Conservation (phyloP, 2,888 invertebrate genomes). For the Notodonta ziczac region DNA sequence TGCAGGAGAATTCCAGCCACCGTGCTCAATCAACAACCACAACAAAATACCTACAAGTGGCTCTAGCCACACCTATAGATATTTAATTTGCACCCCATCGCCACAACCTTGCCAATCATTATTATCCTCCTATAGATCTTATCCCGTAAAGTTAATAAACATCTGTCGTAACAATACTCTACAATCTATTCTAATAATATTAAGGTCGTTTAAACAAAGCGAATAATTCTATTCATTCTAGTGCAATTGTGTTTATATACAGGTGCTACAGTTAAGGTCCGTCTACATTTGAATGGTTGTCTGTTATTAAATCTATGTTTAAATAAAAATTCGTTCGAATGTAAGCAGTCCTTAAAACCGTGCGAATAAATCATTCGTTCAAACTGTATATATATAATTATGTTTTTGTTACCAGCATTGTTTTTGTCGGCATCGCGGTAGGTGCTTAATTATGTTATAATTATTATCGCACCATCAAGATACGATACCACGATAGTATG, state of each 20-base stretch:
- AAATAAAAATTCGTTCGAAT: not conserved
- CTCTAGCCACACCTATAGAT: not conserved
- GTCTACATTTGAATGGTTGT: slow-evolving; percentile 28
- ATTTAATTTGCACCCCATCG: not conserved
- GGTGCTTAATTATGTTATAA: not conserved
- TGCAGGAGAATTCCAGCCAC: too few species aligned
- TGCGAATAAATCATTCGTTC: slow-evolving; percentile 14
- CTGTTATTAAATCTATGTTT: not conserved
- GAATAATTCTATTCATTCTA: slow-evolving; percentile 38
- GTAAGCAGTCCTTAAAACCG: slow-evolving; percentile 14
- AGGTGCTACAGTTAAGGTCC: slow-evolving; percentile 31
- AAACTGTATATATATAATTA: slow-evolving; percentile 8
- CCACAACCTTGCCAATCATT: not conserved
- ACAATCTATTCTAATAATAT: slow-evolving; percentile 15
- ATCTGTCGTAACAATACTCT: not conserved
- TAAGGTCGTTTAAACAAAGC: slow-evolving; percentile 52
- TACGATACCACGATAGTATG: too few species aligned
- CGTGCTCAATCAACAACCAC: too few species aligned
- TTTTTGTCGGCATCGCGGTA: not conserved
- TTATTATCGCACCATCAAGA: not conserved
- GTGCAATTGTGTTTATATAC: slow-evolving; percentile 36
- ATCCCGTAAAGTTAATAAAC: not conserved
- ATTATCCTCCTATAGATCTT: too few species aligned
- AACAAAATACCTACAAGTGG: not conserved
- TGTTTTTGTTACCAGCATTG: slow-evolving; percentile 9